Evolutionary conservation across 2,888 invertebrate genomes (phyloP).

Genomic region (Ochropleura leucogaster): DNA sequence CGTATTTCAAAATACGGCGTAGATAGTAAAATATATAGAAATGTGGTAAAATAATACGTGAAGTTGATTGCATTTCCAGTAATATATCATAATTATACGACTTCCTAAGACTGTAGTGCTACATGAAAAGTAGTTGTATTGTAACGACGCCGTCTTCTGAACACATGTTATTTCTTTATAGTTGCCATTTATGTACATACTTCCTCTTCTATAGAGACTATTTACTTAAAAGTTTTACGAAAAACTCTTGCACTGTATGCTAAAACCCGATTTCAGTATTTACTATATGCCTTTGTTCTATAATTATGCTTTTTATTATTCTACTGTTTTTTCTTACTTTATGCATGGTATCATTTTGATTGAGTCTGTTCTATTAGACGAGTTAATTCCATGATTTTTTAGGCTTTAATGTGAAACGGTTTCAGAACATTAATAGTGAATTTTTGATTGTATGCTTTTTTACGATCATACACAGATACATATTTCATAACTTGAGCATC

Average conservation of each 20-base stretch:
- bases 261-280: conserved; percentile 55
- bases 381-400: conserved; percentile 10
- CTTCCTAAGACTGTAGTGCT: conserved; percentile 67
- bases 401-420: not conserved
- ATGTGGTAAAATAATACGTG: conserved; percentile 6
- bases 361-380: not conserved
- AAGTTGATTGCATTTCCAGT: conserved; percentile 22
- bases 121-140: conserved; percentile 59
- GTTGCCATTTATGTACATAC: conserved; percentile 53
- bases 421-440: not conserved
- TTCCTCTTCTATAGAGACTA: conserved; percentile 48
- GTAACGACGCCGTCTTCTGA: conserved; percentile 63
- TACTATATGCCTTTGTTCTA: conserved; percentile 3
- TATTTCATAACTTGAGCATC: not conserved
- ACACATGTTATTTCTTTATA: conserved; percentile 59
- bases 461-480: not conserved
- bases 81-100: conserved; percentile 38
- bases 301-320: not conserved
- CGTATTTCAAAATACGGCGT: not conserved
- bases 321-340: conserved; percentile 11
- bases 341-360: conserved; percentile 5
- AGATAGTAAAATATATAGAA: not conserved
- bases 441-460: conserved; percentile 4
- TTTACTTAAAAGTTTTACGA: conserved; percentile 20
- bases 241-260: conserved; percentile 38